phyloP scores from a whole-genome alignment of 2,888 invertebrate species.

The Onthophagus sagittarius region DNA sequence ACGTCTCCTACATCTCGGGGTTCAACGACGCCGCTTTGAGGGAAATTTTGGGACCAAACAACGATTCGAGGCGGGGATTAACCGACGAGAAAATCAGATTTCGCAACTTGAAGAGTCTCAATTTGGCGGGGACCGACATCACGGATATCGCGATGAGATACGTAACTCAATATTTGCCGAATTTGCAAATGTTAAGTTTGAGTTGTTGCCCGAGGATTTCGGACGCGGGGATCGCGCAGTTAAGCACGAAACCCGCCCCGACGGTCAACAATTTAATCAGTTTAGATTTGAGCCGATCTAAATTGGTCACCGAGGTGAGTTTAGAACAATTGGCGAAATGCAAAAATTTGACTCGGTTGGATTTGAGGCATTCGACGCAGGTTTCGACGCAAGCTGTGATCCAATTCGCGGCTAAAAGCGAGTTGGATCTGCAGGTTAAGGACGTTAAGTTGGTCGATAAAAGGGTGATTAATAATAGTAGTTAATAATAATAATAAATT shows the following conservation, averaged over 20 bases:
- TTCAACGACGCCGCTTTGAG: conserved; percentile 79
- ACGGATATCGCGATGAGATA: conserved; percentile 82
- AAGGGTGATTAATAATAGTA: conserved; percentile 35
- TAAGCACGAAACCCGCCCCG: conserved; percentile 70
- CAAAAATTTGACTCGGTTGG: conserved; percentile 67
- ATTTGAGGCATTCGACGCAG: conserved; percentile 75
- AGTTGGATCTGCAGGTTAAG: conserved; percentile 73
- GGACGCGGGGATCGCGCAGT: conserved; percentile 85
- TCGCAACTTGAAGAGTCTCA: conserved; percentile 69
- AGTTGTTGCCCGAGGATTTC: conserved; percentile 84
- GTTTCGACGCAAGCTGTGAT: conserved; percentile 79
- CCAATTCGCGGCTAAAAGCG: conserved; percentile 77
- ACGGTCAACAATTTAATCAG: conserved; percentile 66
- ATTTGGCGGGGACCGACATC: conserved; percentile 83
- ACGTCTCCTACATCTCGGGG: conserved; percentile 82
- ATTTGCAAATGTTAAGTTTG: conserved; percentile 72
- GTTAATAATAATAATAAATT: conserved; percentile 21
- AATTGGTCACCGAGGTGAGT: conserved; percentile 75
- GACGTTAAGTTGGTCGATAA: conserved; percentile 73
- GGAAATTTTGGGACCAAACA: conserved; percentile 82
- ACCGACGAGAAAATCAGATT: conserved; percentile 72
- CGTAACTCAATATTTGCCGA: conserved; percentile 71
- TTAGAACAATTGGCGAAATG: conserved; percentile 77
- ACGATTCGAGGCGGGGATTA: conserved; percentile 75
- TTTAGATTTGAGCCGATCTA: conserved; percentile 78